Percentiles rank a stretch among this genome's conserved stretches.
Evolutionary conservation across 2,113 vertebrate genomes (phyloP).

Genomic region (Channa argus): DNA sequence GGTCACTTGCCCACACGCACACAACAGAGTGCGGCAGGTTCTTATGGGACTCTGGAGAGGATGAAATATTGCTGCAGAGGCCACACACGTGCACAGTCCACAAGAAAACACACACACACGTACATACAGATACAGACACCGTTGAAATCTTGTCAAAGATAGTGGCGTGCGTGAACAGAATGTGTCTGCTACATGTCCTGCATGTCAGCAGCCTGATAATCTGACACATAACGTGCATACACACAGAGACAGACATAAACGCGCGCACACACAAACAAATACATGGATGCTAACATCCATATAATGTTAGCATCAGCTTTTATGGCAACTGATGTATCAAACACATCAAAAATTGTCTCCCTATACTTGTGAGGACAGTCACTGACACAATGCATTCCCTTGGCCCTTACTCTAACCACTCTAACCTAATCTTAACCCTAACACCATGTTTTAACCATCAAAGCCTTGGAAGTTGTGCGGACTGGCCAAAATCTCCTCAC

Average conservation of each 20-base stretch:
- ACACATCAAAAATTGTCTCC: no score
- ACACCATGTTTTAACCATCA: no score
- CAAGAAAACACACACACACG: not conserved
- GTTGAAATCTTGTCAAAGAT: conserved; percentile 33
- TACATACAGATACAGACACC: conserved; percentile 1
- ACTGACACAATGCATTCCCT: no score
- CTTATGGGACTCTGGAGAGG: conserved; percentile 50
- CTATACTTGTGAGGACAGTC: no score
- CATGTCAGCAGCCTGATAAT: conserved; percentile 52
- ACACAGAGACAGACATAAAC: no score
- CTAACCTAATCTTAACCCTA: no score
- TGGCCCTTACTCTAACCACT: no score
- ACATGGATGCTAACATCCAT: not conserved
- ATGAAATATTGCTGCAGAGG: conserved; percentile 65
- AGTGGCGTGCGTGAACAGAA: conserved; percentile 22
- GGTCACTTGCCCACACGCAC: conserved; percentile 16
- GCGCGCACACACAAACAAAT: conserved; percentile 8
- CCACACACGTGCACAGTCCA: conserved; percentile 43
- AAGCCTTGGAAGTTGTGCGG: no score
- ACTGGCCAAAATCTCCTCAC: no score
- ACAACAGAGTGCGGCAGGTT: conserved; percentile 27
- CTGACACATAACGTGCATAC: conserved; percentile 44
- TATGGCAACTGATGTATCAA: not conserved
- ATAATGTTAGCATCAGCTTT: conserved; percentile 39
- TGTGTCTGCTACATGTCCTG: conserved; percentile 44